A percentile compares a stretch with the other conserved stretches of the same genome.
Evolutionary conservation across 2,888 invertebrate genomes (phyloP).

Genomic region (Physocephala rufipes): DNA sequence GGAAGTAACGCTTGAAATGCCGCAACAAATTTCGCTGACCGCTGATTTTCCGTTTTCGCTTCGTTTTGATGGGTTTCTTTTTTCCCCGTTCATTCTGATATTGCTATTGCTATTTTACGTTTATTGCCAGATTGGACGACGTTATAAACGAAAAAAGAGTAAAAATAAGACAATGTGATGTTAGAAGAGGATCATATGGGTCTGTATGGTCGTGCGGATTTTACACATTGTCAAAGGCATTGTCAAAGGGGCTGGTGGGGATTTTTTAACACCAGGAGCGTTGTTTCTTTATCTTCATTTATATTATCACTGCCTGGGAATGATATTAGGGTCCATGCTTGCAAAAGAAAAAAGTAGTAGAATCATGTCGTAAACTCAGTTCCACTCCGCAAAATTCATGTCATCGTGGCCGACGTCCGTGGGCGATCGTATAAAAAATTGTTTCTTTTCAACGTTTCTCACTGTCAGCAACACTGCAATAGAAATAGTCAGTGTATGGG

Average conservation of each 20-base stretch:
- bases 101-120: neutral
- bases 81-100: neutral
- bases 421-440: conserved; percentile 18
- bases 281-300: neutral
- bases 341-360: neutral
- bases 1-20: neutral
- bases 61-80: neutral
- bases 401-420: conserved; percentile 49
- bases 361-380: conserved; percentile 31
- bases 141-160: no score
- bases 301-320: neutral
- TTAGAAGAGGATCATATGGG: neutral
- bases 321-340: no score
- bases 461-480: neutral
- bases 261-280: neutral
- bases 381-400: conserved; percentile 48
- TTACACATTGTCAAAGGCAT: neutral
- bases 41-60: conserved; percentile 29
- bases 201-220: neutral
- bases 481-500: no score
- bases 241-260: neutral
- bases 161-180: no score
- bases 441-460: conserved; percentile 20
- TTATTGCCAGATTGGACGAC: no score
- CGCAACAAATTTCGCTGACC: conserved; percentile 19